These are phyloP conservation scores for Alligator mississippiensis DNA, from an alignment of 2,113 vertebrate genomes.

Conservation along the genomic window DNA sequence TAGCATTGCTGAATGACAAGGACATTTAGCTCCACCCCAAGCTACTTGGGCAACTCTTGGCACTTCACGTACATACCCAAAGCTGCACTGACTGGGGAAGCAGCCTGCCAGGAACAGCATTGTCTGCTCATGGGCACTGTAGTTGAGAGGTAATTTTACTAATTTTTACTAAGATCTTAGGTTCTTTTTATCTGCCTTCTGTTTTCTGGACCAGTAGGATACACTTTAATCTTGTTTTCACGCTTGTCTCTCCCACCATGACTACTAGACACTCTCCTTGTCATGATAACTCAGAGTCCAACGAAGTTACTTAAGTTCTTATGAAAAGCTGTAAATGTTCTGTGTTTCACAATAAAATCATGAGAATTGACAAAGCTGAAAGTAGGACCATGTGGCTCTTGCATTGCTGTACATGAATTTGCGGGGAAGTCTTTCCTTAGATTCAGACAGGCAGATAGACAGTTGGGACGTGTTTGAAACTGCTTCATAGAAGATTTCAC, in stretches of 20 bases:
- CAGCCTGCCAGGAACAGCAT: no score
- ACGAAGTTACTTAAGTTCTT: neutral
- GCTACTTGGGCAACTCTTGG: no score
- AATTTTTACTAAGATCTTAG: neutral
- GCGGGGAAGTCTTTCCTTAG: neutral
- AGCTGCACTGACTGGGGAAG: no score
- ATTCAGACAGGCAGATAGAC: neutral
- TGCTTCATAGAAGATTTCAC: neutral
- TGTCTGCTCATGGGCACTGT: no score
- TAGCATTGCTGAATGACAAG: no score
- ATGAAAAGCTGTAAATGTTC: neutral
- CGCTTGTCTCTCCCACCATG: neutral
- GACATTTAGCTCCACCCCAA: no score
- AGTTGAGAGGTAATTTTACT: neutral
- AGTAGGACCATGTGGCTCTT: neutral
- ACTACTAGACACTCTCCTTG: neutral
- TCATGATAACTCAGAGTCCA: neutral
- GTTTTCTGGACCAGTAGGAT: no score
- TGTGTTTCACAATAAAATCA: neutral
- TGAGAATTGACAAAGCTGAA: neutral
- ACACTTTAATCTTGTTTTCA: neutral
- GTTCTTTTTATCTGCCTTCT: neutral
- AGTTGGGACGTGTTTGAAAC: neutral
- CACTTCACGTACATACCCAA: no score
- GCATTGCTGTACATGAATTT: neutral